Evolutionary conservation across 1,140 invertebrate species (phyloP), one percentile per base, ranked within the genome.

Genomic region (Papilio glaucus): DNA sequence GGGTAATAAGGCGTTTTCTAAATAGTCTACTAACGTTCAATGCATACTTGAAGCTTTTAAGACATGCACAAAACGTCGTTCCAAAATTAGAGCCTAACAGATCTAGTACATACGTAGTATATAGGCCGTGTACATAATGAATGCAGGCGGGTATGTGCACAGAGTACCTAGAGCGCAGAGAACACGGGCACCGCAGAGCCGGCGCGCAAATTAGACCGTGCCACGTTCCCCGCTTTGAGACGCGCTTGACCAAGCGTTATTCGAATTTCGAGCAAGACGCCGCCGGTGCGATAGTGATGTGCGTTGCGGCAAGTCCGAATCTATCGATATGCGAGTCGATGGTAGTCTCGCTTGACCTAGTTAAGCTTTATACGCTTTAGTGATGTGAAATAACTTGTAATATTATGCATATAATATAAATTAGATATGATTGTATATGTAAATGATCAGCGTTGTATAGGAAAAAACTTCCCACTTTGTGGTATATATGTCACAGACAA

Each of bases 191-290:
- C 76, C 76, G 79, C 77, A 83, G 76, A 70, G 77, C 79, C 73
- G 75, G 29, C 49, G 80, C 73, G 79, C 85, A 88, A 88, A 88
- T 90, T 90, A 88, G 86, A 88, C 74, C 83, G 79, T 78, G 77
- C 83, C 84, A 83, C 85, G 85, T 84, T 81, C 84, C 81, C 77
- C 79, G 87, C 88, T 90, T 89, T 86, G 87, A 89, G 82, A 83
- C 82, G 84, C 82, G 88, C 87, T 89, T 89, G 88, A 90, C 87
- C 87, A 87, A 90, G 84, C 88, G 88, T 88, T 90, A 89, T 89
- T 86, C 85, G 84, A 81, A 88, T 86, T 86, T 88, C 82, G 80
- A 90, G 84, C 85, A 89, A 85, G 86, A 87, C 82, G 85, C 79
- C 15, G 37, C 77, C 77, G 79, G 77, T 68, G 80, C 62, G 73